These are phyloP conservation scores for Papilio elwesi DNA, from an alignment of 2,888 invertebrate genomes.

Conservation along the genomic window DNA sequence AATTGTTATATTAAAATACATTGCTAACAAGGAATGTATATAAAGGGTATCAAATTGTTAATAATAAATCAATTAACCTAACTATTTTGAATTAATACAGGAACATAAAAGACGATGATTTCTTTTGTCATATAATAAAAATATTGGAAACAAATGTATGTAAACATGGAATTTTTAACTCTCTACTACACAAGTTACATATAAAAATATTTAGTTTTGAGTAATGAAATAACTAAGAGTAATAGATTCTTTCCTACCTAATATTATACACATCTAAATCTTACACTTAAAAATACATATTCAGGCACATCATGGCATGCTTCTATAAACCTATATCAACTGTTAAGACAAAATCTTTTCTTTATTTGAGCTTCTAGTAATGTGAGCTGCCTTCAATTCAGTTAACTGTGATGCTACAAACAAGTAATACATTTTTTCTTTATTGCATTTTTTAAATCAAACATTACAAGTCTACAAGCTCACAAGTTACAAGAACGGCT, in stretches of 20 bases:
- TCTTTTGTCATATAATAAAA: slow-evolving; percentile 1
- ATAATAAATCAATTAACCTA: slow-evolving; percentile 30
- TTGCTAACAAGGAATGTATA: slow-evolving; percentile 66
- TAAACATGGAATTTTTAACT: slow-evolving; percentile 17
- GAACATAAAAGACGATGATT: slow-evolving; percentile 24
- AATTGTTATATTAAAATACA: slow-evolving; percentile 31
- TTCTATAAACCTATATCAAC: slow-evolving; percentile 10
- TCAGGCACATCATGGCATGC: slow-evolving; percentile 72
- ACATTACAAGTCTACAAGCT: too few species aligned
- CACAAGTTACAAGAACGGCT: too few species aligned
- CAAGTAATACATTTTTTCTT: too few species aligned
- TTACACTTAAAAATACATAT: slow-evolving; percentile 44
- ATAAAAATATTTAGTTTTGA: slow-evolving; percentile 6
- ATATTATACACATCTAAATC: slow-evolving; percentile 42
- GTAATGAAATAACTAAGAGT: not conserved
- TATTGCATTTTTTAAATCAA: too few species aligned
- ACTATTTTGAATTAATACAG: slow-evolving; percentile 28
- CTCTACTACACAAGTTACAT: slow-evolving; percentile 33
- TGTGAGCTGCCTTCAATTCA: too few species aligned
- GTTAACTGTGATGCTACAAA: too few species aligned
- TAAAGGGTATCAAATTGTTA: slow-evolving; percentile 52
- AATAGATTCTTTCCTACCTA: not conserved
- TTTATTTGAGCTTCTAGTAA: too few species aligned
- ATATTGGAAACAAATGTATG: slow-evolving; percentile 1
- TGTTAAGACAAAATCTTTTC: too few species aligned